Evolutionary conservation across 2,888 invertebrate genomes (phyloP).

Genomic region (Stenodera caucasica): DNA sequence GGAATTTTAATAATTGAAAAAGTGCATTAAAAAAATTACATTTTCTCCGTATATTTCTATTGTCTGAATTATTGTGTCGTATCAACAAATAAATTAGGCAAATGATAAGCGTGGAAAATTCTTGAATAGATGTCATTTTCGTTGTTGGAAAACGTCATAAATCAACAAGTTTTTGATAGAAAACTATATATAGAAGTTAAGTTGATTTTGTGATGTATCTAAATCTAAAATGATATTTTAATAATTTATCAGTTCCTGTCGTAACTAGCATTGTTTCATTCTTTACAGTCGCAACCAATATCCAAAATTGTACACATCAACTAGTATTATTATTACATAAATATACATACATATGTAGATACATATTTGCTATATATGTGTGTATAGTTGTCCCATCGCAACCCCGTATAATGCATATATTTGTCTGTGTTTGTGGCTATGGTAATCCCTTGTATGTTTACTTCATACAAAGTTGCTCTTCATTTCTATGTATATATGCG

Average conservation of each 20-base stretch:
- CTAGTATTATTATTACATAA: constrained; percentile 18
- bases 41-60: background rate
- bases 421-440: constrained; percentile 41
- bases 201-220: constrained; percentile 12
- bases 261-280: constrained; percentile 10
- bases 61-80: background rate
- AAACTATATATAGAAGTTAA: constrained; percentile 1
- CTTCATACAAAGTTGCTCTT: constrained; percentile 41
- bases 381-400: constrained; percentile 29
- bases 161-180: constrained; percentile 1
- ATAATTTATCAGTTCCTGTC: constrained; percentile 34
- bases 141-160: constrained; percentile 5
- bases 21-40: constrained; percentile 1
- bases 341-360: constrained; percentile 1
- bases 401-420: constrained; percentile 41
- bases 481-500: constrained; percentile 44
- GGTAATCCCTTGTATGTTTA: constrained; percentile 42
- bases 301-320: no score
- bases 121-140: constrained; percentile 4
- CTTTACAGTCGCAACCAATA: no score
- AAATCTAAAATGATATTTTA: constrained; percentile 15
- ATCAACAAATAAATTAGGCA: constrained; percentile 10
- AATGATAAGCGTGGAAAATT: constrained; percentile 8
- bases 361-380: constrained; percentile 27
- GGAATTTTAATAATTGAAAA: constrained; percentile 1